Base-by-base conservation (phyloP, 1,140 invertebrate species). In the Philopotamus ludificatus region DNA sequence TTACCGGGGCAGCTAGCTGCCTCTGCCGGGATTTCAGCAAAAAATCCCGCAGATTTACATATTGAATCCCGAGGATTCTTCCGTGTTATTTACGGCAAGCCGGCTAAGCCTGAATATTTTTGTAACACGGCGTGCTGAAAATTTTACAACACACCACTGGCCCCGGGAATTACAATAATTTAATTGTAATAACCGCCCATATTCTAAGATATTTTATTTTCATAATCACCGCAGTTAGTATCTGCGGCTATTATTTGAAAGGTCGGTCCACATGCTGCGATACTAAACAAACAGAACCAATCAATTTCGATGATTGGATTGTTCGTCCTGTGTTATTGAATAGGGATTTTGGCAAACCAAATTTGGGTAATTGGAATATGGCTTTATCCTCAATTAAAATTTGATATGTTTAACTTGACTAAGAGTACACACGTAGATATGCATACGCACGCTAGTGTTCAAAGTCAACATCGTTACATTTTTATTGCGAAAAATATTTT, bases 11-110 rank as follows among this genome's bases (percentile, higher is more conserved):
- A 8, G 8, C 34, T 39, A 12, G 18, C 44, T 47, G 8, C 44
- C 18, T 15, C 8, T 16, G 10, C 44, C 8, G 18, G 44, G 44
- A 12, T 57, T 57, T 44, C 15, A 28, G 47, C 57, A 20, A 44
- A 60, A 60, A 60, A 60, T 60, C 57, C 57, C 15, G 7, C 57
- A 60, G 57, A 60, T 60, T 60, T 60, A 60, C 57, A 60, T 60
- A 60, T 60, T 60, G 57, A 60, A 60, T 60, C 57, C 57, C 15
- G 18, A 47, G 57, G 57, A 60, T 60, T 60, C 57, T 49, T 57
- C 23, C 18, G 21, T 44, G 57, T 60, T 60, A 60, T 60, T 60
- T 60, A 60, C 57, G 57, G 25, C 57, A 47, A 60, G 25, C 57
- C 44, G 22, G 34, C 42, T 60, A 60, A 60, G 57, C 57, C 21